These are phyloP conservation scores for Apotomis betuletana DNA, from an alignment of 2,888 invertebrate genomes.

Conservation along the genomic window DNA sequence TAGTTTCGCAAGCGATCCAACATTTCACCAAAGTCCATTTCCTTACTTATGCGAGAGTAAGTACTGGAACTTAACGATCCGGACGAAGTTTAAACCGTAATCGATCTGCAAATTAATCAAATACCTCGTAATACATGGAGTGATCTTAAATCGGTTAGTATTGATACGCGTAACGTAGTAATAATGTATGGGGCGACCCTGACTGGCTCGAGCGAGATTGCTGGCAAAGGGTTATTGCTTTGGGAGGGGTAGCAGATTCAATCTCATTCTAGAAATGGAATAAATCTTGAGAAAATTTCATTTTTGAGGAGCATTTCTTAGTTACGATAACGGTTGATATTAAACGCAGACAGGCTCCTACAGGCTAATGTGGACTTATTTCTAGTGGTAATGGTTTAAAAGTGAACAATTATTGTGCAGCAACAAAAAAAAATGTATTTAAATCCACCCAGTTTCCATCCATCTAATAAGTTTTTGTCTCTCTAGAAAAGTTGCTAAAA, in stretches of 20 bases:
- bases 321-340: no score
- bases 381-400: no score
- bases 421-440: no score
- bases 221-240: constrained; percentile 64
- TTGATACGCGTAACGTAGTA: constrained; percentile 75
- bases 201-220: constrained; percentile 65
- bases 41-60: neutral
- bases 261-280: neutral
- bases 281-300: neutral
- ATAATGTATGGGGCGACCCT: constrained; percentile 72
- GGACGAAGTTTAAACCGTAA: constrained; percentile 38
- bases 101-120: constrained; percentile 71
- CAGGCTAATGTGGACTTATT: no score
- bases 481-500: no score
- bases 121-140: constrained; percentile 66
- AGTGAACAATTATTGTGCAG: no score
- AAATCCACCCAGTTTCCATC: no score
- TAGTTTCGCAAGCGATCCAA: no score
- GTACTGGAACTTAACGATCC: constrained; percentile 7
- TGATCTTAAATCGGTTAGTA: constrained; percentile 79
- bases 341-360: no score
- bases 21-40: neutral
- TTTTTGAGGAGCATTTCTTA: neutral
- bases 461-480: no score
- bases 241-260: constrained; percentile 50